Evolutionary conservation across 2,113 vertebrate genomes (phyloP), one percentile per base, ranked within the genome.

Genomic region (Osmerus eperlanus): DNA sequence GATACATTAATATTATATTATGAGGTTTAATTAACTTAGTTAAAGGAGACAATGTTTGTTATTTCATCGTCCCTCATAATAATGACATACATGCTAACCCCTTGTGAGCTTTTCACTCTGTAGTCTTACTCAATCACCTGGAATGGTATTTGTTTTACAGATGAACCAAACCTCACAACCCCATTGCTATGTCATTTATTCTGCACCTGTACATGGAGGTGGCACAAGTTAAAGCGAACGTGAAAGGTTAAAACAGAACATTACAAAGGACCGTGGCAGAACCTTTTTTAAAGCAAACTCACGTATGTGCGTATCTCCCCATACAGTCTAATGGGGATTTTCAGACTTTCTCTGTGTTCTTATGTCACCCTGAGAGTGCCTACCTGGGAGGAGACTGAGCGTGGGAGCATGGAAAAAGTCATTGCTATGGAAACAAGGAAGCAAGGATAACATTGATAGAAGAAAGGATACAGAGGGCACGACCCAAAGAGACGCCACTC

Each of bases 361-460:
- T 73, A 63, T 79, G 83, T 89, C 84, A 86, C 83, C 80, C 80
- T 25, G 21, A 66, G 83, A 77, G 81, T 73, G 74, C 81, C 85
- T 85, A 89, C 89, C 91, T 91, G 84, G 76, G 81, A 86, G 86
- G 67, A 65, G 76, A 85, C 81, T 65, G 61, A 81, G 84, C 74
- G 88, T 85, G 84, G 83, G 87, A 89, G 86, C 85, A 65, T 3
- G 7, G 78, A 81, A 89, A 78, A 85, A 83, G 89, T 90, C 86
- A 90, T 92, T 52, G 77, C 91, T 79, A 92, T 92, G 89, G 91
- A 90, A 92, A 92, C 91, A 89, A 86, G 86, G 80, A 90, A 92
- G 92, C 91, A 89, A 85, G 86, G 81, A 84, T 73, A 90, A 90
- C 82, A 79, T 75, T 81, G 80, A 85, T 77, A 74, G 72, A 65